Evolutionary conservation across 2,797 vertebrate genomes (phyloP).

Genomic region (Rhincodon typus): DNA sequence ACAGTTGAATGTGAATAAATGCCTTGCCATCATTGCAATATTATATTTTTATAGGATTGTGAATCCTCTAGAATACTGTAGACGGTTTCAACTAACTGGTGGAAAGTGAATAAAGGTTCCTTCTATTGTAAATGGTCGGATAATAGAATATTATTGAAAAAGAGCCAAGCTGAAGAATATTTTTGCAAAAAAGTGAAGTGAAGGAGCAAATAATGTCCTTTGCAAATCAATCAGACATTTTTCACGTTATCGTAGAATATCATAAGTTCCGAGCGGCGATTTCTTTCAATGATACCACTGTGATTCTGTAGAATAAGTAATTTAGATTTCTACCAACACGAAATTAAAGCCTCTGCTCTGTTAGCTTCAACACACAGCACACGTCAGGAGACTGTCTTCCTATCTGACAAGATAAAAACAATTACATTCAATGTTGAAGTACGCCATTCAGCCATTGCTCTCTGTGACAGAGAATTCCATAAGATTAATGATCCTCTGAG

Average conservation of each 20-base stretch:
- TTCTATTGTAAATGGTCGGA: not conserved
- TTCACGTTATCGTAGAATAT: not conserved
- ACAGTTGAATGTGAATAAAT: not conserved
- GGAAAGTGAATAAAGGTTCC: not conserved
- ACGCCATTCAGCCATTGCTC: too few relatives aligned
- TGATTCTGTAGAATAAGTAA: not conserved
- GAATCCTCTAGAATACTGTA: not conserved
- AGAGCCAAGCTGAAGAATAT: not conserved
- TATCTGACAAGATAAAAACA: too few relatives aligned
- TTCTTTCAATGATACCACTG: not conserved
- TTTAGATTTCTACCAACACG: not conserved
- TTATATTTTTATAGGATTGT: not conserved
- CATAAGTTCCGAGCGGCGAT: not conserved
- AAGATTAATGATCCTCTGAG: too few relatives aligned
- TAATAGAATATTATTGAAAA: conserved; percentile 25
- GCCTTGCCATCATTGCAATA: not conserved
- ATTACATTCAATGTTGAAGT: too few relatives aligned
- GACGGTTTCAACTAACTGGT: not conserved
- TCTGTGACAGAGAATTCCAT: too few relatives aligned
- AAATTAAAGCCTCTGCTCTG: not conserved
- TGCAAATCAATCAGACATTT: conserved; percentile 5
- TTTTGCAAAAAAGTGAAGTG: not conserved
- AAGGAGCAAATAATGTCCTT: not conserved
- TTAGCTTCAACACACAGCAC: not conserved
- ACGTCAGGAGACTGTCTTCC: not conserved